Evolutionary conservation across 2,797 vertebrate species (phyloP).

Genomic region (Manis crassicaudata): DNA sequence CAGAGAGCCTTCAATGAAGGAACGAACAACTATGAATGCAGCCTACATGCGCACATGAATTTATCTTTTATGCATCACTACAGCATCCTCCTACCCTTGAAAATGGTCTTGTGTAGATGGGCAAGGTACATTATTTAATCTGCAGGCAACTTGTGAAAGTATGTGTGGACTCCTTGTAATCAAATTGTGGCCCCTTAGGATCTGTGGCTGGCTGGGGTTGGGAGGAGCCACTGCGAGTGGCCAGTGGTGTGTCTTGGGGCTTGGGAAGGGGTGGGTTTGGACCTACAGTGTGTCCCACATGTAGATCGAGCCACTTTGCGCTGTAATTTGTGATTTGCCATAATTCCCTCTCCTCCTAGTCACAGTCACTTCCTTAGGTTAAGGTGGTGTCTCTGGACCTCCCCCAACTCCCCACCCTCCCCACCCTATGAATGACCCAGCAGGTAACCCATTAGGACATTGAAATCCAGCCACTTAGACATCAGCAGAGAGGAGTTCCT

Average conservation of each 20-base stretch:
- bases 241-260: background rate
- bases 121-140: background rate
- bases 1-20: background rate
- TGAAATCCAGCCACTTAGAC: background rate
- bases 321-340: background rate
- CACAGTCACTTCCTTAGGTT: background rate
- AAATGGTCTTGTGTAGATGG: background rate
- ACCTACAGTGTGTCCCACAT: accelerated
- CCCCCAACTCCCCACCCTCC: background rate
- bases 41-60: accelerated
- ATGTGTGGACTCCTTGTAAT: too few relatives aligned
- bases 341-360: background rate
- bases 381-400: background rate
- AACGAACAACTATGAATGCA: background rate
- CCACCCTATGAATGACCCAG: background rate
- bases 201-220: background rate
- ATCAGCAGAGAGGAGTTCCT: background rate
- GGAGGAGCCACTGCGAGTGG: background rate
- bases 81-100: background rate
- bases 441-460: background rate
- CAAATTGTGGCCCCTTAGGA: background rate
- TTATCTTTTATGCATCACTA: background rate
- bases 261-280: background rate
- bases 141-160: background rate
- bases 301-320: background rate